phyloP scores from a whole-genome alignment of 2,113 vertebrate genomes.

The Grammomys surdaster region DNA sequence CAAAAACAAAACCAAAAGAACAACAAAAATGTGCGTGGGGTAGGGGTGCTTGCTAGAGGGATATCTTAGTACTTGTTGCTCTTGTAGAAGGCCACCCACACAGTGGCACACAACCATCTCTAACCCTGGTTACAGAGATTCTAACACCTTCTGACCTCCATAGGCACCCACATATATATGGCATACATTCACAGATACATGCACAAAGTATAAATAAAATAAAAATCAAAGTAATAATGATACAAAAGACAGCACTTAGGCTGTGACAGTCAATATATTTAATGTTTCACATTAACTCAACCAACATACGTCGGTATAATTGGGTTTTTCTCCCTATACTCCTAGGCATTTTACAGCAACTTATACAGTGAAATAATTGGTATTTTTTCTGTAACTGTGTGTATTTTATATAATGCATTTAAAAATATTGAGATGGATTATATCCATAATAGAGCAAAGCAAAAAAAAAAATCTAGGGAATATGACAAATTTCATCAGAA shows the following conservation, averaged over 20 bases:
- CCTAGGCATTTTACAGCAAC: neutral
- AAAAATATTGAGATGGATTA: neutral
- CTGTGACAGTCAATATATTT: neutral
- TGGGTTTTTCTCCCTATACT: neutral
- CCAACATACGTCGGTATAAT: neutral
- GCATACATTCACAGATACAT: neutral
- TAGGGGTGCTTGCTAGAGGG: too few species aligned
- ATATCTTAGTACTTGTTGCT: neutral
- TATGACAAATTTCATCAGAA: neutral
- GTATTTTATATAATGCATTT: slow-evolving; percentile 27
- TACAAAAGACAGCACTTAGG: neutral
- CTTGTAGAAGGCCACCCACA: neutral
- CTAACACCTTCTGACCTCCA: neutral
- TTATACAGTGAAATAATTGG: neutral
- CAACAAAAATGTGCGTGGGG: neutral
- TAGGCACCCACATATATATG: neutral
- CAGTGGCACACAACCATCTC: neutral
- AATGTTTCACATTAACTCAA: slow-evolving; percentile 18
- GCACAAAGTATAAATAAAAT: neutral
- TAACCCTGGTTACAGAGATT: neutral
- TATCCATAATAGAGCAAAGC: neutral
- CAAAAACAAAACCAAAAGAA: neutral
- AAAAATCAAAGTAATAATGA: neutral
- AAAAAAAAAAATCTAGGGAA: neutral
- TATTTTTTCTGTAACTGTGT: neutral